phyloP scores from a whole-genome alignment of 23 tunicate genomes.

The Oikopleura vanhoeffeni region DNA sequence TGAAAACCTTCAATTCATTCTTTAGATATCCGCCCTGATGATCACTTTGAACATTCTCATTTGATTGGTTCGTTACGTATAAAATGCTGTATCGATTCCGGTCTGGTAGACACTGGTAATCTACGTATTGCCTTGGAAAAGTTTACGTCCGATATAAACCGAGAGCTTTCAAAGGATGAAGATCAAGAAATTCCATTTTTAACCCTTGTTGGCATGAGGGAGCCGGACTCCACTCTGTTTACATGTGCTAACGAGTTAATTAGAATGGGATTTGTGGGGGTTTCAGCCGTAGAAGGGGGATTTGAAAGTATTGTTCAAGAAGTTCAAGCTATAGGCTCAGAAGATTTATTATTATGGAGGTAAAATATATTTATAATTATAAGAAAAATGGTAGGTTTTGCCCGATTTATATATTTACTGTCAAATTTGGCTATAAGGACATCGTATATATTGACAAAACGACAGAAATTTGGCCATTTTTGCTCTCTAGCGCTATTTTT shows the following conservation, averaged over 20 bases:
- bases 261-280: not conserved
- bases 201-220: not conserved
- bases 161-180: not conserved
- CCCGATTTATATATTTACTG: too few species aligned
- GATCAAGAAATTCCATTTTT: not conserved
- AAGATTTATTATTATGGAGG: constrained; percentile 2
- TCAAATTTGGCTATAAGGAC: too few species aligned
- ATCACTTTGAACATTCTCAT: not conserved
- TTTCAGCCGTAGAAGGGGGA: not conserved
- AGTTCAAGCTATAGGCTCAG: not conserved
- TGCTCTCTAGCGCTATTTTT: too few species aligned
- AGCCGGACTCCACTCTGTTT: not conserved
- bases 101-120: not conserved
- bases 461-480: too few species aligned
- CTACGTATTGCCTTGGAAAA: not conserved
- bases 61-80: not conserved
- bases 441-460: too few species aligned
- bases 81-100: not conserved
- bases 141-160: not conserved
- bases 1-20: too few species aligned
- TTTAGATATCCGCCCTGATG: constrained; percentile 8
- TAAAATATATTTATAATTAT: too few species aligned
- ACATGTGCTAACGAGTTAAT: not conserved
- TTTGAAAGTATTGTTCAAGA: not conserved
- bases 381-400: too few species aligned